Evolutionary conservation across 2,797 vertebrate genomes (phyloP).

Genomic region (Syndactyla subalaris): DNA sequence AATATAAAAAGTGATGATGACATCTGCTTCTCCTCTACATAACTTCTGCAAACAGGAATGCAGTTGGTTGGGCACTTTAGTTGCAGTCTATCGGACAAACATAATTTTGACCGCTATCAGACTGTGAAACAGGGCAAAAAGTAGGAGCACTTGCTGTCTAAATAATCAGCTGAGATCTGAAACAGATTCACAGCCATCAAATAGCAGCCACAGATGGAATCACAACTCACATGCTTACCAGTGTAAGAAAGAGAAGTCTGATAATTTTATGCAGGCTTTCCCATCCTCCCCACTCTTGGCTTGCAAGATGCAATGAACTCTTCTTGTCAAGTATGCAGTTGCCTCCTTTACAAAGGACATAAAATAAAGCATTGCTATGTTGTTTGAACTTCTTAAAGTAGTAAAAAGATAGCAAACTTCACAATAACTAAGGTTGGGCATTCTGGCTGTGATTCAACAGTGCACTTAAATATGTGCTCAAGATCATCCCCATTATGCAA

Average conservation of each 20-base stretch:
- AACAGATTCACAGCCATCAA: not conserved
- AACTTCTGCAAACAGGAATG: not conserved
- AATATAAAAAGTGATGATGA: not conserved
- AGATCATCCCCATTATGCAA: constrained; percentile 59
- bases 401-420: constrained; percentile 57
- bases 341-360: constrained; percentile 28
- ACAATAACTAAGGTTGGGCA: constrained; percentile 29
- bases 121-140: not conserved
- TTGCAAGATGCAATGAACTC: not conserved
- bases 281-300: constrained; percentile 34
- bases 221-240: constrained; percentile 1
- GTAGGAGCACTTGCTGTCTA: not conserved
- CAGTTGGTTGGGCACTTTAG: not conserved
- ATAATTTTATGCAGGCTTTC: constrained; percentile 46
- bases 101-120: not conserved
- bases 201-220: not conserved
- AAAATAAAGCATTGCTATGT: constrained; percentile 50
- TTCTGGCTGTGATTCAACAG: constrained; percentile 52
- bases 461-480: constrained; percentile 58
- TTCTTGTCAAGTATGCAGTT: constrained; percentile 27
- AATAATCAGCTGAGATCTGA: not conserved
- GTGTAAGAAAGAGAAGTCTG: not conserved
- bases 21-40: not conserved
- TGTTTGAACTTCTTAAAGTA: constrained; percentile 49
- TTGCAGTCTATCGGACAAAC: not conserved